Evolutionary conservation across 1,140 invertebrate genomes (phyloP), one percentile per base, ranked within the genome.

Genomic region (Brachionus sp.): DNA sequence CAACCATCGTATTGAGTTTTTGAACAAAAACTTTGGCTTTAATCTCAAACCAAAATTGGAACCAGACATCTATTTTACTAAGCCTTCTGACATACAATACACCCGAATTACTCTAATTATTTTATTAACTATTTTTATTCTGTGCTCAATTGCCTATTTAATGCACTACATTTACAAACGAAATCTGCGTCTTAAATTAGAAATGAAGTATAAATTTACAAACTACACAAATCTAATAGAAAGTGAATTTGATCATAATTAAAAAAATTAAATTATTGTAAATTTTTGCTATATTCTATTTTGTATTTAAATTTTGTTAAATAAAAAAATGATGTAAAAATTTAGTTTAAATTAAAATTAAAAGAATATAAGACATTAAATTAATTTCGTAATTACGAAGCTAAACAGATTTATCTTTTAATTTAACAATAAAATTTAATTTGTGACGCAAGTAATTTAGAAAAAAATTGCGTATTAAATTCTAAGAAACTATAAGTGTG

Each of bases 161-260:
- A 13, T 33, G 9, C 29, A 66, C n/a, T 66, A 66, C 33, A 5
- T 33, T 66, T 66, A 66, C n/a, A 66, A n/a, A 12, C 64, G 64
- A 66, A 66, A 66, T 33, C n/a, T 66, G 29, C 25, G 64, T 12
- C 25, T 66, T 33, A 66, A 66, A 66, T 66, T 66, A 23, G 33
- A 73, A 73, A 39, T 73, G 35, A 73, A 73, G 37, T 73, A 39
- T 39, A 73, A 73, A 10, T 73, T 73, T 16, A 39, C 68, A 7
- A 73, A 73, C 37, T 73, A 73, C 37, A 39, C 68, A 16, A 73
- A 73, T 42, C 10, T 73, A 42, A 73, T 73, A 23, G 68, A 73
- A 39, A 42, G 33, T 16, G 68, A 73, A 73, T 73, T 73, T 73
- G 68, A 73, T 39, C 35, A 39, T 44, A 37, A 44, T 37, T 66